Base-by-base conservation (phyloP, 2,113 vertebrate species). In the Chitala chitala region DNA sequence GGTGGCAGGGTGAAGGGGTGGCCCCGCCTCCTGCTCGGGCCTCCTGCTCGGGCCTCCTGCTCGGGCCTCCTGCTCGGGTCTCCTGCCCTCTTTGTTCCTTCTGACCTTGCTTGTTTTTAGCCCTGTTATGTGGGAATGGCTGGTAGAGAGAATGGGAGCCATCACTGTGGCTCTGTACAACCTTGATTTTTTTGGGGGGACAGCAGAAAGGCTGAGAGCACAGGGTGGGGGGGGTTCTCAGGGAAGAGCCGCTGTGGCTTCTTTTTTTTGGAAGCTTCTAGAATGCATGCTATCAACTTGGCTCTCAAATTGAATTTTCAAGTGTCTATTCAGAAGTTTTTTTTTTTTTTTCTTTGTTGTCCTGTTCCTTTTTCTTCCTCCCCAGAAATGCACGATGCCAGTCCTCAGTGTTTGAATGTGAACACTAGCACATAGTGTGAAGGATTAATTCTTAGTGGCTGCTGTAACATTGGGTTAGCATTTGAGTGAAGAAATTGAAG, bases 1-100 rank as follows among this genome's bases (percentile, higher is more conserved):
- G 81, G 74, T 83, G 89, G 81, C 81, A 24, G 82, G 77, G 75
- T 36, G 69, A 54, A 70, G 75, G 76, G 76, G 40, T 44, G 75
- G 75, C 76, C 78, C 79, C 33, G 56, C 66, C 40, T 82, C 77
- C 72, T 73, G 78, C 78, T 59, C 65, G 77, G 77, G 66, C n/a
- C 63, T 64, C 50, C 80, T 63, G 77, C 33, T 69, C 22, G 58
- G 63, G 74, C 5, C 20, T 26, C 53, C 66, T 63, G 77, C 33
- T 69, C 22, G 58, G 63, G 74, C 5, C 20, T 26, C 53, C 66
- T 63, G 77, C 33, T 69, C 22, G 58, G 63, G 74, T 3, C 20
- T 26, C 53, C 66, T 63, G 77, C 33, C 65, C 22, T n/a, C 40
- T 17, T 59, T 70, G 72, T 59, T 46, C 59, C 76, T 70, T 7